Evolutionary conservation across 2,888 invertebrate genomes (phyloP).

Genomic region (Silvanus unidentatus): DNA sequence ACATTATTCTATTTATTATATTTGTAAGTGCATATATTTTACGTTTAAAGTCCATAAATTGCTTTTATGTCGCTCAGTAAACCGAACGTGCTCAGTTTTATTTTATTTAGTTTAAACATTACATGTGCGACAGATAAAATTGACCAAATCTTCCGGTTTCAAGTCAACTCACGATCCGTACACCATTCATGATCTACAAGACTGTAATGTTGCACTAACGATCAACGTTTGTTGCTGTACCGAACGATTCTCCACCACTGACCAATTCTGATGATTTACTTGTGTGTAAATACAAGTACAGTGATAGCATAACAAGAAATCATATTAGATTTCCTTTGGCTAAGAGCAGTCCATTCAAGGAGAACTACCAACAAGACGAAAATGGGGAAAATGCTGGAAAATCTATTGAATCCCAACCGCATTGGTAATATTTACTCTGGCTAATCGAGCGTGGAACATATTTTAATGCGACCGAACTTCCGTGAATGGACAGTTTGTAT

Average conservation of each 20-base stretch:
- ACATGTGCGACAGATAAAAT: constrained; percentile 26
- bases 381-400: constrained; percentile 15
- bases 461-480: constrained; percentile 31
- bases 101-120: constrained; percentile 23
- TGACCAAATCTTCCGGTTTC: constrained; percentile 27
- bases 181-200: background rate
- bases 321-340: too few species aligned
- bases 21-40: too few species aligned
- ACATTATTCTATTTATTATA: too few species aligned
- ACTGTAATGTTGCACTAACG: background rate
- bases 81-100: constrained; percentile 20
- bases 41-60: background rate
- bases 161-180: constrained; percentile 19
- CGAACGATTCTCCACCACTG: too few species aligned
- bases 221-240: too few species aligned
- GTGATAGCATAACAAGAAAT: too few species aligned
- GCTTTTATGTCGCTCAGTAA: constrained; percentile 11
- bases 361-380: constrained; percentile 5
- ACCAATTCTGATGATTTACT: constrained; percentile 18
- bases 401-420: constrained; percentile 1
- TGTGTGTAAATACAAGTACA: constrained; percentile 9
- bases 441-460: constrained; percentile 38
- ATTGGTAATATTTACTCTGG: constrained; percentile 18
- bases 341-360: constrained; percentile 4
- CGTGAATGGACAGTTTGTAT: constrained; percentile 16